Base-by-base conservation (phyloP, 2,888 invertebrate species). In the Clitarchus hookeri region DNA sequence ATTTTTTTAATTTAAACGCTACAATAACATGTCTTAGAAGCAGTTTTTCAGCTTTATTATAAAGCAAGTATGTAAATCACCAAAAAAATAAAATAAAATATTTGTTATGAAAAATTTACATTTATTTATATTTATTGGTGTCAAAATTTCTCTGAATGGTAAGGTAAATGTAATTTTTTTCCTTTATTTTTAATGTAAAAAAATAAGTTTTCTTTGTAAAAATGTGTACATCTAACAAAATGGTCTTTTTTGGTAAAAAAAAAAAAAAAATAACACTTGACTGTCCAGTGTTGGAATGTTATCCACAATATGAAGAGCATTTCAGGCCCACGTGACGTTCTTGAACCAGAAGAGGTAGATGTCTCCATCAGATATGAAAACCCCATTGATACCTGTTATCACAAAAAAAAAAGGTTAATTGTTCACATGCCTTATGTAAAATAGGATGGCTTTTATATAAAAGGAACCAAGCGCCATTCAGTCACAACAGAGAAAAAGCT, bases 311-410 rank as follows among this genome's bases (percentile, higher is more conserved):
- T 65, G 0, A 23, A 16, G 23, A 0, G 23, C n/a, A 23, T 19
- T 65, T 65, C 8, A 65, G 11, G 65, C 65, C 65, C 65, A 65
- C 1, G 65, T 23, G 65, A 65, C 65, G 16, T 65, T 16, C n/a
- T 65, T 65, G 65, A 65, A 65, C 65, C 65, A 65, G 65, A 65
- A 65, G 65, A 65, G 65, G 65, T 65, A 65, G n/a, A 65, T 65
- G n/a, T 65, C 65, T 6, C 65, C n/a, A n/a, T 65, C 65, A 19
- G 65, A 65, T 65, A 65, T 19, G 16, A 65, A 65, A 19, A 65
- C 65, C 0, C 65, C 65, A 65, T 65, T 65, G 65, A 65, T 65
- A 65, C 65, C 65, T 65, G 65, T 23, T 23, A n/a, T 11, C 23
- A 65, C n/a, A n/a, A n/a, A n/a, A 23, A 65, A 65, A 0, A 65